Evolutionary conservation across 2,888 invertebrate genomes (phyloP), one percentile per base, ranked within the genome.

Genomic region (Zele albiditarsus): DNA sequence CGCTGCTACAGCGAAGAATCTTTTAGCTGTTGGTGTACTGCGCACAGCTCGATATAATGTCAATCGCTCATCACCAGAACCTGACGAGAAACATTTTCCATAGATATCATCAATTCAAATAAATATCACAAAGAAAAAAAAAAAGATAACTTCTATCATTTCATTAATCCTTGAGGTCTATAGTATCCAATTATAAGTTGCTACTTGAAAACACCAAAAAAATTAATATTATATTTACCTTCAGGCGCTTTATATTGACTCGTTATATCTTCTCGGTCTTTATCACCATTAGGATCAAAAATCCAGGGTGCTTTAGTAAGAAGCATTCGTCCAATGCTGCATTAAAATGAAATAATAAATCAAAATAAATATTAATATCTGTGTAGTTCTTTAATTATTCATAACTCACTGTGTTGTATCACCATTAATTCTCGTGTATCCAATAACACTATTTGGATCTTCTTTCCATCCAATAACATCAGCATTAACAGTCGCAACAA

Each of bases 401-500:
- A 49, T 66, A 62, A 90, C 92, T 91, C 85, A 95, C 95, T 94
- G 94, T 83, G 94, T 94, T 83, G 93, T 94, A 84, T 94, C 93
- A 79, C 92, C 93, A 74, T 93, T 93, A 70, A 95, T 93, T 89
- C 93, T 92, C 1, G 92, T 90, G 84, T 91, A 95, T 2, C 94
- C 94, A 77, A 92, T 89, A 77, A 93, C 93, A 10, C 91, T 90
- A 16, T 91, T 90, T 8, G 92, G 90, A 83, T 95, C 94, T 80
- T 92, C 91, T 84, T 94, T 93, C 96, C 96, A 96, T 81, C 94
- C 91, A 90, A 96, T 93, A 72, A 94, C 90, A 87, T 96, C 96
- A 10, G 96, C 96, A 87, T 96, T 96, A 28, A 96, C 96, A 8
- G 95, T 95, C 0, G 95, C 93, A 81, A 96, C 90, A 90, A 96